Conservation (phyloP, 2,797 vertebrate species). For the Astyanax mexicanus region DNA sequence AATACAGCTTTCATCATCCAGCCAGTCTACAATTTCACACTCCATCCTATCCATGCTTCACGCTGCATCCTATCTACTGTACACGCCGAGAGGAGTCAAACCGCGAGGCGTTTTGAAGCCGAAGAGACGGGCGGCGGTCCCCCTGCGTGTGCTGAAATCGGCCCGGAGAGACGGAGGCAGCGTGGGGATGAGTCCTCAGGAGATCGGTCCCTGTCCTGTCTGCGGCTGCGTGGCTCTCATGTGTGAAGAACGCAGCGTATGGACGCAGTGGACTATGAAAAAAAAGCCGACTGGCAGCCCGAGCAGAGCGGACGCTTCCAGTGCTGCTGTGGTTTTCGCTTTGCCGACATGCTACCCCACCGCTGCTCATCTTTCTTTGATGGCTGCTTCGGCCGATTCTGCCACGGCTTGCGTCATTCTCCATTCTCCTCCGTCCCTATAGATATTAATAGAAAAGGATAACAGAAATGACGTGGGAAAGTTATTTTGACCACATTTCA, state of each 20-base stretch:
- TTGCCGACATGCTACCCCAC: constrained; percentile 42
- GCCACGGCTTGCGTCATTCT: constrained; percentile 32
- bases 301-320: constrained; percentile 52
- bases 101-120: constrained; percentile 37
- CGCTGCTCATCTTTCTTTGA: constrained; percentile 44
- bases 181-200: constrained; percentile 57
- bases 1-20: constrained; percentile 5
- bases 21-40: constrained; percentile 2
- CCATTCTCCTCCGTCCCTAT: constrained; percentile 11
- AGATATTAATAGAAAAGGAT: constrained; percentile 8
- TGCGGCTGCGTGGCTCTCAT: constrained; percentile 67
- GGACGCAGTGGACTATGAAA: constrained; percentile 72
- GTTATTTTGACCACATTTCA: constrained; percentile 5
- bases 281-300: constrained; percentile 63
- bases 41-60: background rate
- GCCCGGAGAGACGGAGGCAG: constrained; percentile 60
- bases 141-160: constrained; percentile 44
- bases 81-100: constrained; percentile 29
- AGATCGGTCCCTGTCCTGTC: constrained; percentile 62
- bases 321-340: constrained; percentile 50
- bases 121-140: constrained; percentile 28
- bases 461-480: background rate
- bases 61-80: background rate
- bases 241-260: constrained; percentile 75
- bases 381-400: constrained; percentile 19